phyloP scores from a whole-genome alignment of 2,888 invertebrate species.

The Crepidodera aurea region DNA sequence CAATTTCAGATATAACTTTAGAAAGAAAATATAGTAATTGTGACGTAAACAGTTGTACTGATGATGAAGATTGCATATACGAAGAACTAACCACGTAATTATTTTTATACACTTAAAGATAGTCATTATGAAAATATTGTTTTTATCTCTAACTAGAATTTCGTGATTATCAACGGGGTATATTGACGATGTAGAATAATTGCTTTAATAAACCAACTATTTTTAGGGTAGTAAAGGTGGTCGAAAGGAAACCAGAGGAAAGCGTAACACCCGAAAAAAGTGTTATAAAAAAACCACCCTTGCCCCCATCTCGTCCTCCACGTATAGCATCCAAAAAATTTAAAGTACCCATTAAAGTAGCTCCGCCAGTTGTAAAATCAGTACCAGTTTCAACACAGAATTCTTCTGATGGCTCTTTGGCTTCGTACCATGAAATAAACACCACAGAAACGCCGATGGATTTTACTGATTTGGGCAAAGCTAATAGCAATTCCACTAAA shows the following conservation, averaged over 20 bases:
- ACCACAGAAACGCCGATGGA: neutral
- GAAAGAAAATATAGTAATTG: slow-evolving; percentile 13
- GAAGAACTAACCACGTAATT: slow-evolving; percentile 25
- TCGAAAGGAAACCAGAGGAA: neutral
- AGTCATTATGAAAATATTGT: too few relatives aligned
- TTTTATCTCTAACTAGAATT: too few relatives aligned
- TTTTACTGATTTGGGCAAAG: neutral
- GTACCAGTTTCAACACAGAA: neutral
- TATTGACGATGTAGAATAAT: too few relatives aligned
- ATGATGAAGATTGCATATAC: slow-evolving; percentile 17
- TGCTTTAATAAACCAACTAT: too few relatives aligned
- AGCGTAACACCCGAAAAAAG: neutral
- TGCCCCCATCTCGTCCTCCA: slow-evolving; percentile 6
- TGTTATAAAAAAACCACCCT: neutral
- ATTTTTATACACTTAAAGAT: too few relatives aligned
- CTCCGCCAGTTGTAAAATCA: slow-evolving; percentile 27
- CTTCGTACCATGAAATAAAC: slow-evolving; percentile 16
- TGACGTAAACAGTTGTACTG: neutral
- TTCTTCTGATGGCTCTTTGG: slow-evolving; percentile 10
- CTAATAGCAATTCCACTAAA: slow-evolving; percentile 12
- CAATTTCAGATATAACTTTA: neutral
- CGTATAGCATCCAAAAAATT: slow-evolving; percentile 4
- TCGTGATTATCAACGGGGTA: too few relatives aligned
- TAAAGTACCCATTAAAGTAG: slow-evolving; percentile 18
- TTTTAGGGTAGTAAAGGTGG: neutral